Percentiles rank a stretch among this genome's conserved stretches.
Conservation (phyloP, 2,797 vertebrate genomes). For the Bradypus variegatus region DNA sequence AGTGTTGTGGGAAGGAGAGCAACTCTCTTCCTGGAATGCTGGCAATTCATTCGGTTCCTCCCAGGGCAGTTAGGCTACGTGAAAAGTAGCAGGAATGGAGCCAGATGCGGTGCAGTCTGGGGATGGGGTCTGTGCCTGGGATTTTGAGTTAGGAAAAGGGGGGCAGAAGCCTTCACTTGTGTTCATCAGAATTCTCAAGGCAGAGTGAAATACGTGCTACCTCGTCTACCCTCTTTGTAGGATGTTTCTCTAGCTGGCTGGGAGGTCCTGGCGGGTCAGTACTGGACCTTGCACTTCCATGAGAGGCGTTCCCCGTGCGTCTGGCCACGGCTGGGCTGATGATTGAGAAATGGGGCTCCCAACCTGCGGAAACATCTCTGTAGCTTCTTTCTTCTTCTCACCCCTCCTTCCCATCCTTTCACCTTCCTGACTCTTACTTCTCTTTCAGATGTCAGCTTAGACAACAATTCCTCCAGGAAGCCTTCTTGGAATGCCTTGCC, state of each 20-base stretch:
- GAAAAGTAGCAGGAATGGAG: background rate
- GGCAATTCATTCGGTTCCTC: background rate
- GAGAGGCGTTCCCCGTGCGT: fast-evolving
- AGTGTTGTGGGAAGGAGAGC: too few species aligned
- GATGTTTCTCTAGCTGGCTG: too few species aligned
- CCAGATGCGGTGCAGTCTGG: background rate
- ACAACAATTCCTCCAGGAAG: background rate
- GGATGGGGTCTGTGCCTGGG: background rate
- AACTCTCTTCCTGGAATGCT: fast-evolving
- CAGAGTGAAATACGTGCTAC: background rate
- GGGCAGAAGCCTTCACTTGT: background rate
- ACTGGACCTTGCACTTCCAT: background rate
- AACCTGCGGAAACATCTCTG: fast-evolving
- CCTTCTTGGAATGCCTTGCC: background rate
- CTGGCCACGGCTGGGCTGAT: background rate
- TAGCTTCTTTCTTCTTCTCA: background rate
- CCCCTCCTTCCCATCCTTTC: background rate
- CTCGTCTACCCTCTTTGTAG: background rate
- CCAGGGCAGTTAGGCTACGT: background rate
- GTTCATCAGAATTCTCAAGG: background rate
- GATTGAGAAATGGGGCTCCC: fast-evolving
- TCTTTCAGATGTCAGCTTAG: background rate
- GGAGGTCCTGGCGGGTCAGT: background rate
- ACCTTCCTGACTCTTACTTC: too few species aligned
- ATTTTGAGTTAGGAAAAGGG: background rate